Evolutionary conservation across 2,113 vertebrate genomes (phyloP).

Genomic region (Oreotrochilus melanogaster): DNA sequence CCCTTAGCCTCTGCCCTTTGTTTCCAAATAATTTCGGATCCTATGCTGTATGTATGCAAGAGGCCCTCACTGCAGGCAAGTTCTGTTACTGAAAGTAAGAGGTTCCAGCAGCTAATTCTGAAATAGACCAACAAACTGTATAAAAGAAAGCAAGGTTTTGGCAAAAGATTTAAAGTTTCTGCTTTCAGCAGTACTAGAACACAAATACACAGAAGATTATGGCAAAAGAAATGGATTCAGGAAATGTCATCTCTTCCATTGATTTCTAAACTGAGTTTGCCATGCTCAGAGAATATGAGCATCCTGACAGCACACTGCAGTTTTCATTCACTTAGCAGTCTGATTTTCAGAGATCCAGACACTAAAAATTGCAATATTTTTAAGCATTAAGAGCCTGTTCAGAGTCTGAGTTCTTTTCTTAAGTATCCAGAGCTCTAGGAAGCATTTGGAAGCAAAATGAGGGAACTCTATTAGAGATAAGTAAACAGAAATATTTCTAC

Average conservation of each 20-base stretch:
- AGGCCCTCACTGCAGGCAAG: not conserved
- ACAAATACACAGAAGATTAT: not conserved
- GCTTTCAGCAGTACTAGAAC: not conserved
- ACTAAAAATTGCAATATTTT: not conserved
- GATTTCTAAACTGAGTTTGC: not conserved
- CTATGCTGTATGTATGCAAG: not conserved
- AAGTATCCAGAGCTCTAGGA: not conserved
- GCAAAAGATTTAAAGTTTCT: not conserved
- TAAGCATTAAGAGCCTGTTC: not conserved
- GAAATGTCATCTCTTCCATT: not conserved
- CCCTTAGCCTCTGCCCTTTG: not conserved
- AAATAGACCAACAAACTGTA: not conserved
- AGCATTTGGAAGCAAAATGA: not conserved
- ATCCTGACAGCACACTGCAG: not conserved
- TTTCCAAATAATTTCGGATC: not conserved
- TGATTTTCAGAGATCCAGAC: not conserved
- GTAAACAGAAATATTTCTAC: not conserved
- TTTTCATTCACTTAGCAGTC: not conserved
- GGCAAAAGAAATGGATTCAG: not conserved
- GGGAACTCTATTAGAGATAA: not conserved
- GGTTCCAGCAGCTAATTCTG: not conserved
- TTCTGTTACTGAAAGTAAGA: not conserved
- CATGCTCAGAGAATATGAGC: not conserved
- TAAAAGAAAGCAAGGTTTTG: not conserved
- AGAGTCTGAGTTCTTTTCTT: not conserved